Conservation (phyloP, 2,888 invertebrate genomes). For the Eupithecia inturbata region DNA sequence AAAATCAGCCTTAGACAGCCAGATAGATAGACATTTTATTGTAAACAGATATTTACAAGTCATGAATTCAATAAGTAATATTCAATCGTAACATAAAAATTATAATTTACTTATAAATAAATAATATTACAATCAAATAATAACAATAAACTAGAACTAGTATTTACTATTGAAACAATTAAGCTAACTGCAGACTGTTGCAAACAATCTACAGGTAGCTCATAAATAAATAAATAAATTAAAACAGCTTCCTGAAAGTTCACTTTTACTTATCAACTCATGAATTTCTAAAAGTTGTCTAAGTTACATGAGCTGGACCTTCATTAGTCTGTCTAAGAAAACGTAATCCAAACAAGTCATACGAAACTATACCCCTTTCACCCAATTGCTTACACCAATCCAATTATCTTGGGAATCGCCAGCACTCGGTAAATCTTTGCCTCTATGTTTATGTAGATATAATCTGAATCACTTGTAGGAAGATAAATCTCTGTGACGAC, state of each 20-base stretch:
- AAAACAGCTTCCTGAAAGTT: background rate
- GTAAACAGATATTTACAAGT: too few species aligned
- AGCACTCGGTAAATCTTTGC: slow-evolving; percentile 49
- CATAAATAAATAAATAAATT: too few species aligned
- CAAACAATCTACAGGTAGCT: too few species aligned
- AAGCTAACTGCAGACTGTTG: too few species aligned
- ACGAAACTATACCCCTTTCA: slow-evolving; percentile 23
- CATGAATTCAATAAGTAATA: too few species aligned
- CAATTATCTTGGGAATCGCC: slow-evolving; percentile 41
- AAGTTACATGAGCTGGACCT: background rate
- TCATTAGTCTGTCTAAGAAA: slow-evolving; percentile 25
- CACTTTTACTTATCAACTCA: background rate
- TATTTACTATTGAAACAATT: too few species aligned
- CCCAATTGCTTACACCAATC: slow-evolving; percentile 38
- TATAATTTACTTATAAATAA: too few species aligned
- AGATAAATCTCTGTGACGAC: background rate
- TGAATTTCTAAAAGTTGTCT: background rate
- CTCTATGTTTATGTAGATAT: slow-evolving; percentile 20
- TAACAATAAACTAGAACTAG: too few species aligned
- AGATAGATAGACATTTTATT: too few species aligned
- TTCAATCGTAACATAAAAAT: too few species aligned
- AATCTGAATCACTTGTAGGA: background rate
- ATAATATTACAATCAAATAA: too few species aligned
- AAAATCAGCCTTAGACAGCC: background rate
- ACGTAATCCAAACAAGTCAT: slow-evolving; percentile 21